Base-by-base conservation (phyloP, 2,797 vertebrate species). In the Pipistrellus kuhlii region DNA sequence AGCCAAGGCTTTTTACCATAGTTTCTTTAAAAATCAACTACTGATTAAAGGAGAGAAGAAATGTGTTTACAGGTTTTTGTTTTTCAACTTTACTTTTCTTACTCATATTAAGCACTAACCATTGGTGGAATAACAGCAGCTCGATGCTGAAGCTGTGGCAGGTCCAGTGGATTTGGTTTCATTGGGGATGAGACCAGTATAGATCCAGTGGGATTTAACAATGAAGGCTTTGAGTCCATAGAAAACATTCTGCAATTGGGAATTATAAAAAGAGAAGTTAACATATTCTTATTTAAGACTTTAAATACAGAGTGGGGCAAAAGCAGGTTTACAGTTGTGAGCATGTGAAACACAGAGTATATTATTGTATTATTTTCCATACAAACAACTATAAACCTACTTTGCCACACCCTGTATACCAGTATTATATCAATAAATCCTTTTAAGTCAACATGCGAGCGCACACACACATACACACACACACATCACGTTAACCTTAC, bases 61-160 rank as follows among this genome's bases (percentile, higher is more conserved):
- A 69, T 5, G 4, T 73, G 68, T 68, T n/a, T 48, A 64, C 75
- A 92, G 27, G 18, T 88, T 51, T 90, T 53, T 69, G n/a, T 38
- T 81, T 90, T 89, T 82, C 66, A 55, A 64, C 25, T 85, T 86
- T 35, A 59, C 35, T 71, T 86, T 85, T 95, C 85, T 85, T 83
- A 55, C 12, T 87, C 41, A 59, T 30, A 75, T 1, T 88, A 59
- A 84, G 82, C 95, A 98, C 98, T 97, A 97, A 99, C 99, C 99
- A 99, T 99, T 38, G 99, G 98, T 27, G 99, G 99, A 93, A 99
- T 99, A 95, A 99, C 98, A 38, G 99, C 99, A 91, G 99, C 99
- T 95, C 99, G 98, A 96, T 99, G 98, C 44, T 99, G 99, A 94
- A 99, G 98, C 97, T 99, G 99, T 95, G 99, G 99, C 90, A 99